These are phyloP conservation scores for Drosophila ogumai DNA, from an alignment of 1,140 invertebrate genomes.

Conservation along the genomic window DNA sequence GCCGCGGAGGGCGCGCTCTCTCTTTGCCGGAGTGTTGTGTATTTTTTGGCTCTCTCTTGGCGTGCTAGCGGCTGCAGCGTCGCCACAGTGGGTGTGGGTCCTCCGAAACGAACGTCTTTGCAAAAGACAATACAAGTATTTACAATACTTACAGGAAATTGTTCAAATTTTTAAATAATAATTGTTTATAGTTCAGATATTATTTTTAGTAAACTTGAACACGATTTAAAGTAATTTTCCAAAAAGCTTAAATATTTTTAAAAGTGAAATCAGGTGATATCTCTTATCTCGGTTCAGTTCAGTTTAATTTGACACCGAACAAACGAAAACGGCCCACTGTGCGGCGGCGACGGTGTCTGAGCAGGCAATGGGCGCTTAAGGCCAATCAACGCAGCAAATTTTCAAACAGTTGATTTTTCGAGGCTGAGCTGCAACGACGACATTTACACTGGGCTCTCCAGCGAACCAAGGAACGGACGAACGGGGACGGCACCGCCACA, in stretches of 20 bases:
- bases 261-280: too few relatives aligned
- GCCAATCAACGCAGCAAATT: slow-evolving; percentile 80
- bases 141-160: too few relatives aligned
- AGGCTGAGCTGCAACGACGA: slow-evolving; percentile 75
- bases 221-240: too few relatives aligned
- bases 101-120: not conserved
- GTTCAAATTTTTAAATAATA: too few relatives aligned
- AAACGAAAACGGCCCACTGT: slow-evolving; percentile 1
- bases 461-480: slow-evolving; percentile 24
- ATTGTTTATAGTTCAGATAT: too few relatives aligned
- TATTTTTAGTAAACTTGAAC: too few relatives aligned
- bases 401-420: slow-evolving; percentile 80
- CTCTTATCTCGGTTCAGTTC: not conserved
- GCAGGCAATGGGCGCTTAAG: slow-evolving; percentile 67
- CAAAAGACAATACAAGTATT: too few relatives aligned
- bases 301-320: not conserved
- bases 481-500: slow-evolving; percentile 30
- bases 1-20: slow-evolving; percentile 3
- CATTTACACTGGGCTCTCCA: slow-evolving; percentile 8
- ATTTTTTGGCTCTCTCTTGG: slow-evolving; percentile 25
- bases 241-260: too few relatives aligned
- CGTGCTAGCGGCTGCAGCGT: not conserved
- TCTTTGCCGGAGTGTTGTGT: slow-evolving; percentile 14
- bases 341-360: slow-evolving; percentile 38
- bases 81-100: slow-evolving; percentile 17